Base-by-base conservation (phyloP, 1,140 invertebrate species). In the Wasmannia auropunctata region DNA sequence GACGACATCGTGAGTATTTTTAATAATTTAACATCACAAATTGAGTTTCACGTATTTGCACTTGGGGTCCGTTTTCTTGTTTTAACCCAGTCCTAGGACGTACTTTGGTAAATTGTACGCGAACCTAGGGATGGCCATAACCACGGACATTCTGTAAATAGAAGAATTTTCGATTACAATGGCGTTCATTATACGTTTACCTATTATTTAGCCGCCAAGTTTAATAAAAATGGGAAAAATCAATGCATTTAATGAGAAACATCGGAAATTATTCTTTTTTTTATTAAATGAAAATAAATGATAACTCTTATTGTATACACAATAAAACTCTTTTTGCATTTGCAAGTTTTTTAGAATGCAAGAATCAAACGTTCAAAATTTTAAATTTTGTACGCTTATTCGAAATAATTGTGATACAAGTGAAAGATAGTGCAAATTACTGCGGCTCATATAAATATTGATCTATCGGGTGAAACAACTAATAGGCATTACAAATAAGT, bases 41-140 rank as follows among this genome's bases (percentile, higher is more conserved):
- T 77, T 77, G 31, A 85, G 56, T 85, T 40, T 62, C 40, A 63
- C 49, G 2, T 54, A 62, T 72, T 60, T 86, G 63, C 65, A 81
- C 60, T 54, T 37, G 51, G 40, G 69, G 65, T 62, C 19, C 14
- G 19, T 43, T 85, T 62, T 14, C 34, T 14, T 40, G 37, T 74
- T 92, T 96, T 96, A 97, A 79, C 97, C 96, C 75, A 97, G 94
- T 62, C 97, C 96, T 93, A 97, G 95, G 74, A 97, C 97, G 93
- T 97, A 97, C 95, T 97, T 97, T 88, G 97, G 97, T 95, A 97
- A 96, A 95, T 97, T 96, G 93, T 97, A 97, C 22, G 97, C 97
- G 91, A 97, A 96, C 94, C 97, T 96, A 77, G 97, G 97, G 92
- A 97, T 96, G 86, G 97, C 97, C 97, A 97, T 97, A 85, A 97